phyloP scores from a whole-genome alignment of 2,888 invertebrate species.

The Ypsolopha scabrella region DNA sequence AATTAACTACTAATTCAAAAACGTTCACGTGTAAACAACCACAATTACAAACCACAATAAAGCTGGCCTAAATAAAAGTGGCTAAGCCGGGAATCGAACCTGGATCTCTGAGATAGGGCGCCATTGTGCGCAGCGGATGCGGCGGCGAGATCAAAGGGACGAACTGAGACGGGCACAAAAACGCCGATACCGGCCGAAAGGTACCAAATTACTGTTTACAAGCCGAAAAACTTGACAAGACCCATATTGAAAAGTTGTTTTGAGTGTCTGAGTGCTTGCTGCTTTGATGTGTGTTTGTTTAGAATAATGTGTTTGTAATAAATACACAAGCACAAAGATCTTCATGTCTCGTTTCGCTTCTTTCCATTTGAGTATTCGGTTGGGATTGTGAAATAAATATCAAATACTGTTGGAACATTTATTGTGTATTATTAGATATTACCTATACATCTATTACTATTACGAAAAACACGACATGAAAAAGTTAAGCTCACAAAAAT shows the following conservation, averaged over 20 bases:
- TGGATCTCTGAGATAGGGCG: slow-evolving; percentile 31
- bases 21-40: slow-evolving; percentile 40
- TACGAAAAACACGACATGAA: too few relatives aligned
- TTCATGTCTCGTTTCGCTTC: too few relatives aligned
- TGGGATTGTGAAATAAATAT: too few relatives aligned
- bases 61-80: background rate
- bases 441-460: too few relatives aligned
- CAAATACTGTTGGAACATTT: too few relatives aligned
- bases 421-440: too few relatives aligned
- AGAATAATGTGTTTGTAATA: background rate
- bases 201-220: slow-evolving; percentile 50
- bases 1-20: slow-evolving; percentile 20
- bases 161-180: slow-evolving; percentile 1
- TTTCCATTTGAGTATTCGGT: too few relatives aligned
- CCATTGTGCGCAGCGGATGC: slow-evolving; percentile 50
- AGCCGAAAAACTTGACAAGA: background rate
- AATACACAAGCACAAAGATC: background rate
- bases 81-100: background rate
- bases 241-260: background rate
- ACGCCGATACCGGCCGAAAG: slow-evolving; percentile 11
- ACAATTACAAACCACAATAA: slow-evolving; percentile 22
- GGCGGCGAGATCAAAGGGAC: slow-evolving; percentile 51
- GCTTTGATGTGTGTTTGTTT: slow-evolving; percentile 1
- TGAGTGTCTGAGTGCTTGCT: background rate
- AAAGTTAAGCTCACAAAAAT: too few relatives aligned